phyloP scores from a whole-genome alignment of 2,113 vertebrate species.

The Nothocercus nigrocapillus region DNA sequence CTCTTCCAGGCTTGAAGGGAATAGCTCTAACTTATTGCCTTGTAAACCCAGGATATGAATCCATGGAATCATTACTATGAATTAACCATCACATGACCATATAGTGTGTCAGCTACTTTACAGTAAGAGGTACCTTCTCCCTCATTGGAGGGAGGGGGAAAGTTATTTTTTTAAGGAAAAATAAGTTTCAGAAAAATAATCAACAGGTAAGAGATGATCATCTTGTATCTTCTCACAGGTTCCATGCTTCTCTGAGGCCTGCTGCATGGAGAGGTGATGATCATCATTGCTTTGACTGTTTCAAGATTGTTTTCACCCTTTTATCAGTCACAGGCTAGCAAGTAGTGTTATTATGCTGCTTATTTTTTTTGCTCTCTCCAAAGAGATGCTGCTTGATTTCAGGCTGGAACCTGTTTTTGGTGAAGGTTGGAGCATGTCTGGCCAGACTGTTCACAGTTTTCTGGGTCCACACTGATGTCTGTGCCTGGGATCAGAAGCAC shows the following conservation, averaged over 20 bases:
- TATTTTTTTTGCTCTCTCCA: conserved; percentile 15
- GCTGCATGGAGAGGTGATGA: not conserved
- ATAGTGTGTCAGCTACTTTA: not conserved
- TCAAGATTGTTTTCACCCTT: not conserved
- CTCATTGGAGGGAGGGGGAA: not conserved
- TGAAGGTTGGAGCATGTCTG: not conserved
- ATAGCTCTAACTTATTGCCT: not conserved
- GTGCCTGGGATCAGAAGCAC: not conserved
- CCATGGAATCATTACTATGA: not conserved
- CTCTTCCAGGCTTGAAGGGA: not conserved
- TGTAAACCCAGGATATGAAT: not conserved
- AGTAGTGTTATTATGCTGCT: not conserved
- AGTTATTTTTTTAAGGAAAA: too few relatives aligned
- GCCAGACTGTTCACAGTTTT: not conserved
- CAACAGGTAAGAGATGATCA: not conserved
- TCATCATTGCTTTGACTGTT: not conserved
- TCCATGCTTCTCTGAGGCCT: not conserved
- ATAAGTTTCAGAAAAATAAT: not conserved
- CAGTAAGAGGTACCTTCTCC: not conserved
- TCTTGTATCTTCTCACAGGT: not conserved
- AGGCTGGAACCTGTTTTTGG: not conserved
- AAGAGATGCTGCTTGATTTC: not conserved
- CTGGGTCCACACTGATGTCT: not conserved
- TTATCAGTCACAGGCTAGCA: not conserved
- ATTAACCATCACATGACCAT: not conserved